phyloP scores from a whole-genome alignment of 2,113 vertebrate genomes.

The Pteronura brasiliensis region DNA sequence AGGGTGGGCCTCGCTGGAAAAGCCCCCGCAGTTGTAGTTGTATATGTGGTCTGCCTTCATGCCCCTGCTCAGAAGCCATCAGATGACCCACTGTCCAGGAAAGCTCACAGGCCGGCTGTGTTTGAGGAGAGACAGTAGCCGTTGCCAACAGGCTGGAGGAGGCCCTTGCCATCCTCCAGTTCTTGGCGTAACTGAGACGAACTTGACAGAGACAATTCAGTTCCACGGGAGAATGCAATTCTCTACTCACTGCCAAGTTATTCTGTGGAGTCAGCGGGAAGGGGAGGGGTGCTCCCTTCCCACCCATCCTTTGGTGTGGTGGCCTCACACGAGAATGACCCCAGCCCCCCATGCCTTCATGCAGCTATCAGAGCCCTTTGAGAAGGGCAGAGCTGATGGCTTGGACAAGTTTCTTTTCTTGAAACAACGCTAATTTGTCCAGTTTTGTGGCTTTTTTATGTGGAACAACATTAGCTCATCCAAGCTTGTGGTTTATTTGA shows the following conservation, averaged over 20 bases:
- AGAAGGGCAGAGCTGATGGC: conserved; percentile 69
- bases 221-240: not conserved
- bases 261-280: not conserved
- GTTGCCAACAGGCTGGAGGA: not conserved
- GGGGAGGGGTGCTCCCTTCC: no score
- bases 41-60: not conserved
- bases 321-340: not conserved
- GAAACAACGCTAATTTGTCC: conserved; percentile 83
- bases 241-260: not conserved
- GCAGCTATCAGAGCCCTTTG: conserved; percentile 56
- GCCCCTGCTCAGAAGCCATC: not conserved
- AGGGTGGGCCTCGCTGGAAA: not conserved
- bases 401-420: conserved; percentile 75
- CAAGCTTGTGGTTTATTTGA: conserved; percentile 88
- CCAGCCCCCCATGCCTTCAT: not conserved
- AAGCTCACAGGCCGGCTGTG: not conserved
- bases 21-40: accelerated
- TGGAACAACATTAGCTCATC: conserved; percentile 86
- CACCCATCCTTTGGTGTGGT: not conserved
- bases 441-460: conserved; percentile 84
- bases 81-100: not conserved
- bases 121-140: not conserved
- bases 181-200: not conserved
- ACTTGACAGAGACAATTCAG: not conserved
- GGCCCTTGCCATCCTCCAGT: not conserved